These are phyloP conservation scores for Chesias legatella DNA, from an alignment of 2,888 invertebrate species.

Conservation along the genomic window DNA sequence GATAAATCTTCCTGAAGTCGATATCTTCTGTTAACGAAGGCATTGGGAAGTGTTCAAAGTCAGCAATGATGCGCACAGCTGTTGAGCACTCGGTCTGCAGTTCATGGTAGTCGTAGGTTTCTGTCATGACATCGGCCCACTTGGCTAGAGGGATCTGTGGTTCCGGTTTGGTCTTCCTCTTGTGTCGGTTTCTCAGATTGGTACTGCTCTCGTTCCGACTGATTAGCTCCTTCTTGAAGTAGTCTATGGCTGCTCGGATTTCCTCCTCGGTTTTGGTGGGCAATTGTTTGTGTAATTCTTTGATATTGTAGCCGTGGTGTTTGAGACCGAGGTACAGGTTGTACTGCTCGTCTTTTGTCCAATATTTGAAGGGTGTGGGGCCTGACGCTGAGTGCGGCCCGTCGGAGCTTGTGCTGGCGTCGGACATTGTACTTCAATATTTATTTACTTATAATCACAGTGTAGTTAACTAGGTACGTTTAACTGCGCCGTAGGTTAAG, in stretches of 20 bases:
- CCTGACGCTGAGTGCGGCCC: too few relatives aligned
- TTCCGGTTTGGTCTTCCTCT: conserved; percentile 11
- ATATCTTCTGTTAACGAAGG: conserved; percentile 41
- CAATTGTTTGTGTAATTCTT: conserved; percentile 37
- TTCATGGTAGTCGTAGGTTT: conserved; percentile 43
- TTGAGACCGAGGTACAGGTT: conserved; percentile 46
- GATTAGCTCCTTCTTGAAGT: conserved; percentile 40
- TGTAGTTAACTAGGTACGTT: too few relatives aligned
- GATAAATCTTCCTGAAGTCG: conserved; percentile 57
- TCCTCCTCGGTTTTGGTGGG: conserved; percentile 43
- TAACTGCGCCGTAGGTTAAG: too few relatives aligned
- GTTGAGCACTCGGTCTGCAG: conserved; percentile 53
- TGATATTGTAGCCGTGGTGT: conserved; percentile 35
- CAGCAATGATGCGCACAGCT: conserved; percentile 61
- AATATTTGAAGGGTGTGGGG: conserved; percentile 33
- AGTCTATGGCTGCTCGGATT: conserved; percentile 42
- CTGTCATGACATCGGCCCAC: conserved; percentile 57
- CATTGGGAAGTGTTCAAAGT: conserved; percentile 54
- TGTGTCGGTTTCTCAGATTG: conserved; percentile 8
- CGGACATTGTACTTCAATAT: too few relatives aligned
- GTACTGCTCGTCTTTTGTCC: conserved; percentile 58
- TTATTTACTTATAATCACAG: too few relatives aligned
- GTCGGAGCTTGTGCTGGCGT: too few relatives aligned
- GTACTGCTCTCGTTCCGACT: conserved; percentile 26
- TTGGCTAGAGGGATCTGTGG: conserved; percentile 45